These are phyloP conservation scores for Rhinolophus ferrumequinum DNA, from an alignment of 2,113 vertebrate genomes.

Conservation along the genomic window DNA sequence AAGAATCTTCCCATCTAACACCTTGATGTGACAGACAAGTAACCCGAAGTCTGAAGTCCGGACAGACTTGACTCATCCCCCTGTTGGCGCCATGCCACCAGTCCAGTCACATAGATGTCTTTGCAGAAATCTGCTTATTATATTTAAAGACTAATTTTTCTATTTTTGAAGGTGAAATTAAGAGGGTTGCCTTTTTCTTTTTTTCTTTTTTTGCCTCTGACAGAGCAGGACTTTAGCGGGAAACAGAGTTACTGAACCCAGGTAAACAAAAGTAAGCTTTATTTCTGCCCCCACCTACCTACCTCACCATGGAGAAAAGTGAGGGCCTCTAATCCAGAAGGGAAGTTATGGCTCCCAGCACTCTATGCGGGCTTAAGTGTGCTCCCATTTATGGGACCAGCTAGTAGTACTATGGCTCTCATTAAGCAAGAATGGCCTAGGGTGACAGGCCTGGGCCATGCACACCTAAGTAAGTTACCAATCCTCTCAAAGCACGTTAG, in stretches of 20 bases:
- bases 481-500: constrained; percentile 15
- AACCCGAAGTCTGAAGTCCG: background rate
- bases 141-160: constrained; percentile 2
- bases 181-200: background rate
- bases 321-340: background rate
- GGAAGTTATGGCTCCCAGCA: background rate
- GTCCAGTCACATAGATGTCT: background rate
- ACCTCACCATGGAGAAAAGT: background rate
- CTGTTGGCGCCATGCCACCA: background rate
- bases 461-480: constrained; percentile 14
- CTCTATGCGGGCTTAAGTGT: background rate
- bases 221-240: background rate
- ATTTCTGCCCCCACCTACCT: background rate
- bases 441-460: background rate
- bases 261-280: constrained; percentile 36
- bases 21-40: background rate
- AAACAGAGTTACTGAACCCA: background rate
- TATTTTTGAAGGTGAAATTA: background rate
- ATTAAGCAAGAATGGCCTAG: background rate
- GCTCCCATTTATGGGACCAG: background rate
- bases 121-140: background rate
- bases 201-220: background rate
- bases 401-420: background rate
- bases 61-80: background rate
- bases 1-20: background rate